Percentiles rank a stretch among this genome's conserved stretches.
Conservation (phyloP, 2,888 invertebrate species). For the Auanema freiburgensis region DNA sequence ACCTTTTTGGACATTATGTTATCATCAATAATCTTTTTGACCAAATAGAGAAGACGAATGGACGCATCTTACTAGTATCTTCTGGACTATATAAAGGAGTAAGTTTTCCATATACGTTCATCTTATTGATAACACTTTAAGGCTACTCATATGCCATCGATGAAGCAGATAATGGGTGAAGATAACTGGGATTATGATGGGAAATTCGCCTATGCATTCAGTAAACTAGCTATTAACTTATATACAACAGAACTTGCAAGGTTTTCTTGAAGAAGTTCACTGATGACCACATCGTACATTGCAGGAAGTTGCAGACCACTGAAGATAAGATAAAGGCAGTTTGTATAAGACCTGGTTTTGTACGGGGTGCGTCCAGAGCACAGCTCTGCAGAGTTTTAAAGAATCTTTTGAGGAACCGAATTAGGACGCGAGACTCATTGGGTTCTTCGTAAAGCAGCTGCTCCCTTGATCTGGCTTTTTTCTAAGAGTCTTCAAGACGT, state of each 20-base stretch:
- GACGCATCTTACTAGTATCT: conserved; percentile 67
- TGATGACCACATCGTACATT: neutral
- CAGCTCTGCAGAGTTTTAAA: neutral
- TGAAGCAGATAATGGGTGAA: conserved; percentile 40
- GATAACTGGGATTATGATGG: conserved; percentile 50
- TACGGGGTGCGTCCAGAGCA: conserved; percentile 1
- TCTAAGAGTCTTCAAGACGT: conserved; percentile 56
- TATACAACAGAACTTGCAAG: conserved; percentile 34
- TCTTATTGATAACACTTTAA: neutral
- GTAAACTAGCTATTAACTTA: conserved; percentile 63
- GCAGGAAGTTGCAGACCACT: conserved; percentile 14
- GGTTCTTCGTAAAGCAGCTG: conserved; percentile 51
- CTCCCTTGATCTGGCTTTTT: conserved; percentile 59
- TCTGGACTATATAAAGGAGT: conserved; percentile 62
- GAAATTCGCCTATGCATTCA: conserved; percentile 60
- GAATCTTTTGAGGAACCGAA: conserved; percentile 40
- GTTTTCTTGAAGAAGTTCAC: conserved; percentile 5
- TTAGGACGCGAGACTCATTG: conserved; percentile 56
- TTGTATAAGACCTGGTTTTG: conserved; percentile 55
- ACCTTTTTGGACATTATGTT: conserved; percentile 83
- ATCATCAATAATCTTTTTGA: conserved; percentile 68
- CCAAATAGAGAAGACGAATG: conserved; percentile 74
- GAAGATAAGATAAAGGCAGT: conserved; percentile 30
- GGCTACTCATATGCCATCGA: conserved; percentile 11
- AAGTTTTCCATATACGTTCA: conserved; percentile 1